Evolutionary conservation across 2,888 invertebrate species (phyloP).

Genomic region (Erpobdella octoculata): DNA sequence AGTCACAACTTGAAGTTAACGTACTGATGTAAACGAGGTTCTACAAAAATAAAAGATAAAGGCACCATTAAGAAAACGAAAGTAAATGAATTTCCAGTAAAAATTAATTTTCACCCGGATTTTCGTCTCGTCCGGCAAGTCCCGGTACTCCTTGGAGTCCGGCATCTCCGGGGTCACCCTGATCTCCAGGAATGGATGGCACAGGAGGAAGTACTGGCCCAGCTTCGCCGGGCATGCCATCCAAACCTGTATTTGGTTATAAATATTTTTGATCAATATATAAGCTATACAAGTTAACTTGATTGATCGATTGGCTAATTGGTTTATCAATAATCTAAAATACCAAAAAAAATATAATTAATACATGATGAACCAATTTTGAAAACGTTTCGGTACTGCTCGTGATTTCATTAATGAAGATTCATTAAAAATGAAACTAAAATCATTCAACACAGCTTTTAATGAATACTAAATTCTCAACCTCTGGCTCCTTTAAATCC

Average conservation of each 20-base stretch:
- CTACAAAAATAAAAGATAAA: background rate
- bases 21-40: background rate
- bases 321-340: background rate
- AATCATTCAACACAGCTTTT: too few relatives aligned
- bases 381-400: background rate
- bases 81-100: background rate
- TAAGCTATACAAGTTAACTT: background rate
- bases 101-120: background rate
- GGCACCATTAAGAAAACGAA: background rate
- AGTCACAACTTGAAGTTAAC: background rate
- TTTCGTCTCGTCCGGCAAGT: background rate
- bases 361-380: background rate
- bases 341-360: background rate
- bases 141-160: slow-evolving; percentile 6
- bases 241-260: background rate
- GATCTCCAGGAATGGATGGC: background rate
- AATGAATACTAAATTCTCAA: background rate
- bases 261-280: background rate
- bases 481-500: background rate
- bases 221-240: slow-evolving; percentile 28
- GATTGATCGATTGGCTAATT: background rate
- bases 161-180: slow-evolving; percentile 8
- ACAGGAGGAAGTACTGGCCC: slow-evolving; percentile 18
- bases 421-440: too few relatives aligned
- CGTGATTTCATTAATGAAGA: too few relatives aligned